Evolutionary conservation across 2,797 vertebrate species (phyloP).

Genomic region (Furcifer pardalis): DNA sequence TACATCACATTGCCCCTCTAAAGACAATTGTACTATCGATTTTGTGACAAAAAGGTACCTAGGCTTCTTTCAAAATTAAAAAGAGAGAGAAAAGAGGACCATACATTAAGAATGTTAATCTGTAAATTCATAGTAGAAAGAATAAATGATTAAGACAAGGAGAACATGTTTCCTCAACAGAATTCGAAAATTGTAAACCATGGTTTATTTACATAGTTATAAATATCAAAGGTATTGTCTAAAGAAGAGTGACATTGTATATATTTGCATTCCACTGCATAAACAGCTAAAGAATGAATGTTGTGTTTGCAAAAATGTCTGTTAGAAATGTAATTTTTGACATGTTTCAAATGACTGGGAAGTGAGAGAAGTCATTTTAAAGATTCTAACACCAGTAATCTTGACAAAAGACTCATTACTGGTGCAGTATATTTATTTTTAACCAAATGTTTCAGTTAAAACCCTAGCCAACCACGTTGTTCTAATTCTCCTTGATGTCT

Average conservation of each 20-base stretch:
- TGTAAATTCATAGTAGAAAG: background rate
- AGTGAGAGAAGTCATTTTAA: background rate
- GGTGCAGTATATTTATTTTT: constrained; percentile 20
- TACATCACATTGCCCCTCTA: background rate
- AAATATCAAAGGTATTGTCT: background rate
- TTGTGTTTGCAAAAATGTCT: background rate
- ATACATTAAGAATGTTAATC: background rate
- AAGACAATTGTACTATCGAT: background rate
- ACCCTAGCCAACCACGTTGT: background rate
- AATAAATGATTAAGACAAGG: background rate
- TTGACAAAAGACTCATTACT: background rate
- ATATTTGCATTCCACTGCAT: background rate
- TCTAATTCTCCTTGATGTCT: background rate
- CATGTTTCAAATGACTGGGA: background rate
- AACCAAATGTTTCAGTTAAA: background rate
- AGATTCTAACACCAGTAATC: background rate
- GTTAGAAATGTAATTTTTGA: constrained; percentile 5
- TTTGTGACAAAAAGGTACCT: background rate
- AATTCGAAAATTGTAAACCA: background rate
- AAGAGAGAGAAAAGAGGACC: background rate
- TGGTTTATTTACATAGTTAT: background rate
- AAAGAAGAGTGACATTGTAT: background rate
- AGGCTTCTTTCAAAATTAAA: background rate
- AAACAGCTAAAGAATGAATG: background rate
- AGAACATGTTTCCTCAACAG: background rate